Percentiles rank a stretch among this genome's conserved stretches.
These are phyloP conservation scores for Tychaedon coryphoeus DNA, from an alignment of 2,113 vertebrate genomes.

Conservation along the genomic window DNA sequence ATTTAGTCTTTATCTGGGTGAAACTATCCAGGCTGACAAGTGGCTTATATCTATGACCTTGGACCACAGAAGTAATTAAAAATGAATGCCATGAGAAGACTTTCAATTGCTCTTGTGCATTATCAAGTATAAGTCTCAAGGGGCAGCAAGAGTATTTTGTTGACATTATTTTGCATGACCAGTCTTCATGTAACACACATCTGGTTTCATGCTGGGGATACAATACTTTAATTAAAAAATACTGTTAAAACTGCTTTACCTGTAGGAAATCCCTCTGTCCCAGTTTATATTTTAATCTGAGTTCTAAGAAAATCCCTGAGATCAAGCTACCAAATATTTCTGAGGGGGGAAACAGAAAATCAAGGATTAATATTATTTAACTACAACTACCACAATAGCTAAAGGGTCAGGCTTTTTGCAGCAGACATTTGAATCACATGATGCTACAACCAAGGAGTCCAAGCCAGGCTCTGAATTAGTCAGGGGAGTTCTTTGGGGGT, in stretches of 20 bases:
- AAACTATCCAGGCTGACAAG: conserved; percentile 50
- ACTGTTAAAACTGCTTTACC: not conserved
- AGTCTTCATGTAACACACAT: not conserved
- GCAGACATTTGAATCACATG: not conserved
- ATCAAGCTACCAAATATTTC: conserved; percentile 11
- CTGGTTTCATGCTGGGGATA: not conserved
- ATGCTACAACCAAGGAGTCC: not conserved
- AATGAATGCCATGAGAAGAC: conserved; percentile 53
- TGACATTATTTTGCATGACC: conserved; percentile 8
- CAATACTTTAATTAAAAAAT: not conserved
- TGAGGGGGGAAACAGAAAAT: not conserved
- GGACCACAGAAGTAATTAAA: conserved; percentile 54
- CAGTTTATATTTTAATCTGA: conserved; percentile 7
- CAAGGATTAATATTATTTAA: not conserved
- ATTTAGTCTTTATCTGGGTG: conserved; percentile 43
- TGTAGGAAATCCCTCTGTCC: not conserved
- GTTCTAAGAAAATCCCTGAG: not conserved
- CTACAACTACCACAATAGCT: not conserved
- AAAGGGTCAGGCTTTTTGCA: not conserved
- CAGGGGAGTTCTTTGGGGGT: not conserved
- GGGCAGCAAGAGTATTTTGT: not conserved
- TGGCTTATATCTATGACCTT: conserved; percentile 35
- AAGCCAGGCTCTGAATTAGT: not conserved
- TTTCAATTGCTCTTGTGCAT: conserved; percentile 37
- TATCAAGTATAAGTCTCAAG: conserved; percentile 27